Percentiles rank a stretch among this genome's conserved stretches.
These are phyloP conservation scores for Galago senegalensis DNA, from an alignment of 2,797 vertebrate genomes.

Conservation along the genomic window DNA sequence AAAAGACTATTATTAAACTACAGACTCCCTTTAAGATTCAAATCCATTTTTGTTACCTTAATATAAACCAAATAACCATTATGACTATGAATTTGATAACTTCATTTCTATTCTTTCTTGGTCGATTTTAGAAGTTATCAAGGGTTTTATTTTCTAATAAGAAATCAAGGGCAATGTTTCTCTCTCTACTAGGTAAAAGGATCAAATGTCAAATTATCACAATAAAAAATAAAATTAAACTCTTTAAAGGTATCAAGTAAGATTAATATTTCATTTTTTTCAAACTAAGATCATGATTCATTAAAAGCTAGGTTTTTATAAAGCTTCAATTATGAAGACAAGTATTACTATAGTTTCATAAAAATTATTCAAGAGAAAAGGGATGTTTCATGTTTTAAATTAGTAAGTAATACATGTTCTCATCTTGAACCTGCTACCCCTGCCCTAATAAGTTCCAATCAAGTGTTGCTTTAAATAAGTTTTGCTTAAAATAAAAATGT, in stretches of 20 bases:
- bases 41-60: constrained; percentile 1
- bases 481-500: neutral
- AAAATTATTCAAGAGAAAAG: neutral
- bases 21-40: neutral
- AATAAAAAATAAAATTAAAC: constrained; percentile 23
- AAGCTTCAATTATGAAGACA: neutral
- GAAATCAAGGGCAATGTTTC: neutral
- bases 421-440: neutral
- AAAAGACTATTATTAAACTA: neutral
- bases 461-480: neutral
- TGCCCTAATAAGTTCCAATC: neutral
- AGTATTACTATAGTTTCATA: neutral
- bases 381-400: constrained; percentile 23
- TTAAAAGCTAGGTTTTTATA: neutral
- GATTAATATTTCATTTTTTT: neutral
- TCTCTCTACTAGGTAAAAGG: neutral
- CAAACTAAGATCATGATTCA: constrained; percentile 19
- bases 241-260: neutral
- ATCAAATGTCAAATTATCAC: constrained; percentile 5
- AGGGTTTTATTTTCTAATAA: constrained; percentile 41
- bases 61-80: constrained; percentile 5
- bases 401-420: neutral
- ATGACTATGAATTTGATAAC: neutral
- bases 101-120: constrained; percentile 1
- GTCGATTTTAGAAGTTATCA: neutral